Percentiles rank a stretch among this genome's conserved stretches.
phyloP scores from a whole-genome alignment of 2,888 invertebrate species.

The Elmis aenea region DNA sequence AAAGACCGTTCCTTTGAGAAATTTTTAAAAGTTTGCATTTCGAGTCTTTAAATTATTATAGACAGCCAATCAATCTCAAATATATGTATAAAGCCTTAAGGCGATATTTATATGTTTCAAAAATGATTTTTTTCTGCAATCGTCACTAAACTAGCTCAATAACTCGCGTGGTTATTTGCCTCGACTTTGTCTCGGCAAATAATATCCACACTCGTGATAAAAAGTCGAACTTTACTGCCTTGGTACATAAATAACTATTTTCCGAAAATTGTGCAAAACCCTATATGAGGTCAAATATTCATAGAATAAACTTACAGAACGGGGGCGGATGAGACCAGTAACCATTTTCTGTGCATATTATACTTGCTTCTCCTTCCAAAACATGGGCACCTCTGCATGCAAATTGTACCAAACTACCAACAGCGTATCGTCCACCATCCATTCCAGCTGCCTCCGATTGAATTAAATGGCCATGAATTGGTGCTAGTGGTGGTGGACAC shows the following conservation, averaged over 20 bases:
- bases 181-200: no score
- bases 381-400: conserved; percentile 64
- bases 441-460: conserved; percentile 51
- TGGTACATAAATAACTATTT: no score
- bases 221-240: no score
- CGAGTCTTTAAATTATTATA: no score
- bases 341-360: conserved; percentile 82
- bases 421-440: conserved; percentile 63
- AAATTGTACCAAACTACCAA: conserved; percentile 77
- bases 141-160: no score
- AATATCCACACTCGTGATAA: no score
- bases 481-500: conserved; percentile 70
- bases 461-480: conserved; percentile 64
- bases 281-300: not conserved
- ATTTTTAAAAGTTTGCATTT: no score
- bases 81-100: not conserved
- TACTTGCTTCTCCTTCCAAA: conserved; percentile 72
- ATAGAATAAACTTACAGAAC: conserved; percentile 56
- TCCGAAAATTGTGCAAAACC: not conserved
- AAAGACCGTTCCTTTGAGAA: no score
- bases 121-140: no score
- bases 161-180: no score
- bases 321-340: conserved; percentile 86
- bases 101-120: conserved; percentile 1
- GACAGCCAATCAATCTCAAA: not conserved